Percentiles rank a stretch among this genome's conserved stretches.
phyloP scores from a whole-genome alignment of 1,140 invertebrate species.

The Drosophila tsacasi region DNA sequence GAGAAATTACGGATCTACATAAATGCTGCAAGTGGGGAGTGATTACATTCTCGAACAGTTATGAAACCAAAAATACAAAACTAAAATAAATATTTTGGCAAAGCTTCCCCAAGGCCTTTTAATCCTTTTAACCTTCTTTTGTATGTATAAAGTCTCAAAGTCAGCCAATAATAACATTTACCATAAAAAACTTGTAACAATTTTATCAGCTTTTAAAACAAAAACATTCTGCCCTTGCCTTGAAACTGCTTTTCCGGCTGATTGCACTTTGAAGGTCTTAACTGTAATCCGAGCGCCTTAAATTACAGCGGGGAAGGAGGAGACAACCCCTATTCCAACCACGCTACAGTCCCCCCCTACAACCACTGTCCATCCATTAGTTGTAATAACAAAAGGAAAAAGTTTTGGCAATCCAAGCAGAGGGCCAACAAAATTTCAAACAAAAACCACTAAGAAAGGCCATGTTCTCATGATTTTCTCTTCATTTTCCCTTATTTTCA shows the following conservation, averaged over 20 bases:
- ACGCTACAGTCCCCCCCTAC: conserved; percentile 1
- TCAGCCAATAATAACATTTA: background rate
- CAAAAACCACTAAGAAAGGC: conserved; percentile 1
- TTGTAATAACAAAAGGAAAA: conserved; percentile 70
- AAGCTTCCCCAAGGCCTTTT: background rate
- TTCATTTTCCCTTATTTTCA: conserved; percentile 47
- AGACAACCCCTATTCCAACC: background rate
- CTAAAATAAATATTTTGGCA: background rate
- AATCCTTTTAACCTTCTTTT: background rate
- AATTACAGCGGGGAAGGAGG: conserved; percentile 45
- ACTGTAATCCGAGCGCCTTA: conserved; percentile 69
- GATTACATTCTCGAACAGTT: no score
- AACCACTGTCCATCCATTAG: conserved; percentile 67
- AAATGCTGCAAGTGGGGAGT: no score
- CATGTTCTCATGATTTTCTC: conserved; percentile 32
- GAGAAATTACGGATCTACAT: no score
- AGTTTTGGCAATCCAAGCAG: conserved; percentile 36
- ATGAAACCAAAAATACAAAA: background rate
- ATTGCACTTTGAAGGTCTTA: conserved; percentile 81
- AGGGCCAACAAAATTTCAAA: conserved; percentile 36
- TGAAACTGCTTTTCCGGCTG: conserved; percentile 72
- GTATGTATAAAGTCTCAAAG: no score
- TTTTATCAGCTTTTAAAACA: conserved; percentile 12
- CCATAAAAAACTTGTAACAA: conserved; percentile 3
- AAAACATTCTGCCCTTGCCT: conserved; percentile 24